phyloP scores from a whole-genome alignment of 1,140 invertebrate genomes.

The Dolichoris vasculosae region DNA sequence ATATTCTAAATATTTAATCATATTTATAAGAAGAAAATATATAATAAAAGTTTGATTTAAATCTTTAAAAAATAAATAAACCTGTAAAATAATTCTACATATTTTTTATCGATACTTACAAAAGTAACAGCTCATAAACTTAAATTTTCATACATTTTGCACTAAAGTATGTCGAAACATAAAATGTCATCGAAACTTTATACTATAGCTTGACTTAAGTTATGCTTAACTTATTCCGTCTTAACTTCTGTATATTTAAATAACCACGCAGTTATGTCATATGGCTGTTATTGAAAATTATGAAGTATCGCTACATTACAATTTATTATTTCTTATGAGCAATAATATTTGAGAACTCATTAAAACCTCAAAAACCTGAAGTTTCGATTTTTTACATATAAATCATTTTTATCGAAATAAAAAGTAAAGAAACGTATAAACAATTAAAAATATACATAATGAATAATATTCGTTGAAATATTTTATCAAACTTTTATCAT shows the following conservation, averaged over 20 bases:
- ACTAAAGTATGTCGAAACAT: conserved; percentile 28
- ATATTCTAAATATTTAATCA: too few species aligned
- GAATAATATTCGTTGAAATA: too few species aligned
- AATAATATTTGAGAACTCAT: conserved; percentile 1
- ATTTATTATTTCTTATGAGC: conserved; percentile 16
- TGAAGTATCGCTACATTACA: conserved; percentile 5
- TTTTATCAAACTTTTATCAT: too few species aligned
- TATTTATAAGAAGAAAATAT: too few species aligned
- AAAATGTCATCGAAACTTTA: conserved; percentile 2
- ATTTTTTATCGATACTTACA: background rate
- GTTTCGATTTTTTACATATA: background rate
- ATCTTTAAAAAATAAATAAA: too few species aligned
- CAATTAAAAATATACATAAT: too few species aligned
- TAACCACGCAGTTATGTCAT: background rate
- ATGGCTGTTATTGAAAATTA: conserved; percentile 21
- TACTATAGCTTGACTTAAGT: background rate
- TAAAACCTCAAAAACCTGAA: conserved; percentile 21
- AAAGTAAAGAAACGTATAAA: background rate
- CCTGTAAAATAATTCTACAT: background rate
- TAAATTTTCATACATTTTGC: conserved; percentile 5
- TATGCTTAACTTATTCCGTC: conserved; percentile 25
- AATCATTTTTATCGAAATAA: background rate
- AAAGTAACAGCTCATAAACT: conserved; percentile 34
- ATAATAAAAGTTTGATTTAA: too few species aligned
- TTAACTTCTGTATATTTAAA: background rate